A percentile compares a stretch with the other conserved stretches of the same genome.
phyloP scores from a whole-genome alignment of 2,888 invertebrate species.

The Epinotia bilunana region DNA sequence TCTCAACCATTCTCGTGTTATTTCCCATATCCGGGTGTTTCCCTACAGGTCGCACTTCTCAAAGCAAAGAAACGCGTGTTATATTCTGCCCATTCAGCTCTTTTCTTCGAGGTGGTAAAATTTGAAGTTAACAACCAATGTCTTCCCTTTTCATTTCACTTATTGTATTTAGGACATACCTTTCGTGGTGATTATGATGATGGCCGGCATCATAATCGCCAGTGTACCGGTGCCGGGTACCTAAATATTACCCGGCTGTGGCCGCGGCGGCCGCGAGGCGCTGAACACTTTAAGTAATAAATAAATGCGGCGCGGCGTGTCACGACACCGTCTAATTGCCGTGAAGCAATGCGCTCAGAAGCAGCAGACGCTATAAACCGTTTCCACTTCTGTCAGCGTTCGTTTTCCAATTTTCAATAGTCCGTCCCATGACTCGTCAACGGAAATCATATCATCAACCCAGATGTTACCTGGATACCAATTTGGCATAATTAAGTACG shows the following conservation, averaged over 20 bases:
- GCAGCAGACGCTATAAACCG: not conserved
- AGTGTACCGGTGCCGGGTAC: not conserved
- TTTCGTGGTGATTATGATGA: not conserved
- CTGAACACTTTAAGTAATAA: not conserved
- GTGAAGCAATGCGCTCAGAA: not conserved
- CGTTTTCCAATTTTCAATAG: not conserved
- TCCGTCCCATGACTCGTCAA: not conserved
- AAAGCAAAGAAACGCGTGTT: no score
- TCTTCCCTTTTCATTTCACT: no score
- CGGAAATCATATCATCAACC: not conserved
- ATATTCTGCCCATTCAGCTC: no score
- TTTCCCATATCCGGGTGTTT: no score
- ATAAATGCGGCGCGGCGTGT: not conserved
- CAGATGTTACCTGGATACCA: not conserved
- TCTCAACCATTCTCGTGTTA: no score
- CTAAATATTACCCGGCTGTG: not conserved
- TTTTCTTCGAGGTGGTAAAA: no score
- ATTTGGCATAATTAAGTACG: not conserved
- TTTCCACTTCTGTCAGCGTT: not conserved
- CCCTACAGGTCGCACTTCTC: no score
- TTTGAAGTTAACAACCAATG: no score
- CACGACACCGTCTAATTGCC: slow-evolving; percentile 1
- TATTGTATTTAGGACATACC: not conserved
- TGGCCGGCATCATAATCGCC: not conserved
- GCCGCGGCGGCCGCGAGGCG: not conserved